These are phyloP conservation scores for Leptinotarsa rubiginosa DNA, from an alignment of 2,888 invertebrate genomes.

Conservation along the genomic window DNA sequence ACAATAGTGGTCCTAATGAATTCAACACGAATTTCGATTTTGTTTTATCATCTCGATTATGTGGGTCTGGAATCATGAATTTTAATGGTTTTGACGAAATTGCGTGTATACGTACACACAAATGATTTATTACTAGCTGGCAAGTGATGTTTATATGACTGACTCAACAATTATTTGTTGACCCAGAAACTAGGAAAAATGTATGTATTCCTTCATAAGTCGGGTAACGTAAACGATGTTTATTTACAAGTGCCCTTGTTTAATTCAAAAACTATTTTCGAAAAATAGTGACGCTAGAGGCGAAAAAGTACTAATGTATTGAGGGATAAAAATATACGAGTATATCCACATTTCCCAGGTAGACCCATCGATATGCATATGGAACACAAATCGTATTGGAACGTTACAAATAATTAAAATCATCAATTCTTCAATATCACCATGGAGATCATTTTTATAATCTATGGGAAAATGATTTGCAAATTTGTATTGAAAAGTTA, in stretches of 20 bases:
- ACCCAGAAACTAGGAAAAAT: constrained; percentile 11
- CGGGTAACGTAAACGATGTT: background rate
- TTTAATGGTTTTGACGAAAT: constrained; percentile 18
- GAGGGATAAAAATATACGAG: too few species aligned
- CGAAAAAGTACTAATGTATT: too few species aligned
- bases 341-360: too few species aligned
- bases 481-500: background rate
- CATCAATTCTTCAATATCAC: too few species aligned
- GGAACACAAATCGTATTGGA: too few species aligned
- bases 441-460: too few species aligned
- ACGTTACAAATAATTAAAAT: too few species aligned
- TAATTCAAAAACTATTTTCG: too few species aligned
- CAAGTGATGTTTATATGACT: constrained; percentile 5
- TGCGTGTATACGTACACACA: background rate
- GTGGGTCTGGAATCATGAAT: constrained; percentile 22
- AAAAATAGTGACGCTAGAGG: too few species aligned
- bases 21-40: background rate
- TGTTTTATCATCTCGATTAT: constrained; percentile 1
- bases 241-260: background rate
- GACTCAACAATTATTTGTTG: constrained; percentile 5
- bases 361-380: too few species aligned
- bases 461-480: background rate
- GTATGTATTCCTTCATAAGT: background rate
- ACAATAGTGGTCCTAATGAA: constrained; percentile 6
- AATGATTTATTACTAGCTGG: constrained; percentile 17